phyloP scores from a whole-genome alignment of 2,888 invertebrate genomes.

The Thera obeliscata region DNA sequence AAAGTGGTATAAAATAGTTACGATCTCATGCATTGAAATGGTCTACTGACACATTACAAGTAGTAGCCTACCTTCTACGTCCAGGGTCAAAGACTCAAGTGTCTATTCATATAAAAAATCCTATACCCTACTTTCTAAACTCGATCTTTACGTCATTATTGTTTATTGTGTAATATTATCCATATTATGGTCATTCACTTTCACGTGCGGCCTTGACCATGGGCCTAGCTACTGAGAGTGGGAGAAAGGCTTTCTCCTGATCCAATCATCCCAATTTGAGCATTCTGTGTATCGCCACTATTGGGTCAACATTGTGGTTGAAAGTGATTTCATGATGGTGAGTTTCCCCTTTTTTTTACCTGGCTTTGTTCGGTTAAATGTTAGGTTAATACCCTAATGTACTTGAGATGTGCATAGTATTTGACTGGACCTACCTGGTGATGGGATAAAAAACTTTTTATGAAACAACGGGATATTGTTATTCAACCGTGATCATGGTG shows the following conservation, averaged over 20 bases:
- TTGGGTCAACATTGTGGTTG: slow-evolving; percentile 23
- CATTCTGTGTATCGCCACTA: slow-evolving; percentile 29
- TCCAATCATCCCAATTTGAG: slow-evolving; percentile 20
- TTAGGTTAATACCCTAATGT: background rate
- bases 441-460: too few species aligned
- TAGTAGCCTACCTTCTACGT: too few species aligned
- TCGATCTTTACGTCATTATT: background rate
- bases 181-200: slow-evolving; percentile 43
- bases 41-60: too few species aligned
- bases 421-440: background rate
- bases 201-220: slow-evolving; percentile 46
- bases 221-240: slow-evolving; percentile 37
- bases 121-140: slow-evolving; percentile 25
- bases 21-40: too few species aligned
- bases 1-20: too few species aligned
- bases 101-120: background rate
- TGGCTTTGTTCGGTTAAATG: background rate
- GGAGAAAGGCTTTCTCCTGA: slow-evolving; percentile 59
- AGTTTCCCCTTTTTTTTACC: slow-evolving; percentile 25
- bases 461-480: too few species aligned
- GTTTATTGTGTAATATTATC: slow-evolving; percentile 31
- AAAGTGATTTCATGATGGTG: slow-evolving; percentile 29
- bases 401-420: background rate
- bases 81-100: too few species aligned
- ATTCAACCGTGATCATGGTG: too few species aligned